Evolutionary conservation across 1,140 invertebrate genomes (phyloP), one percentile per base, ranked within the genome.

Genomic region (Nomia melanderi): DNA sequence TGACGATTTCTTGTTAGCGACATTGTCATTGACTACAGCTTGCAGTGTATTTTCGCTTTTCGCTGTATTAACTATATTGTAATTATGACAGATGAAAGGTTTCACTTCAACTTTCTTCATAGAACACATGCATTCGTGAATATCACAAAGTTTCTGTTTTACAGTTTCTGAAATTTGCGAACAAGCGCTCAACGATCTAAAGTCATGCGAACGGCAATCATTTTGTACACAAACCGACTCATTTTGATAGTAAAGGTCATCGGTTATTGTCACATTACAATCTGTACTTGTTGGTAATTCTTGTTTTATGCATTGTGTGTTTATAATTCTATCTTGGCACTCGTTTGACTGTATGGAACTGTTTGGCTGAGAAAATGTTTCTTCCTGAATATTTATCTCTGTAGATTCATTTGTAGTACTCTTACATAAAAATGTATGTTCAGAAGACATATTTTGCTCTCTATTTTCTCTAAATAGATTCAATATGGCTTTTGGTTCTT

Each of bases 281-380:
- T 83, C 41, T 44, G 41, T 70, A 41, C 64, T 79, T 33, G 36
- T 73, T 56, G 73, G 70, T 56, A 78, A 72, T 31, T 84, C 73
- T 33, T 80, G 77, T 23, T 83, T 80, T 62, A 83, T 73, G 54
- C 39, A 73, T 31, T 77, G 63, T 17, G 69, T 54, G 59, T 57
- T 57, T 31, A 39, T 44, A 57, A 60, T 53, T 80, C 36, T 50
- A n/a, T 77, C 77, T 80, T 84, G 82, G 67, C 82, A 84, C 67
- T 57, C 67, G 0, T 69, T 83, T 27, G 60, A 64, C 29, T 77
- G 67, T 63, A 56, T 66, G 41, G 56, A 65, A 77, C 47, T 83
- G 53, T 78, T 57, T 70, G 71, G 57, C 36, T 78, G 67, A 57
- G 63, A 54, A 50, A 79, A 29, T 33, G 56, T 56, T 67, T 60